phyloP scores from a whole-genome alignment of 2,888 invertebrate species.

The Hyposoter dolosus region DNA sequence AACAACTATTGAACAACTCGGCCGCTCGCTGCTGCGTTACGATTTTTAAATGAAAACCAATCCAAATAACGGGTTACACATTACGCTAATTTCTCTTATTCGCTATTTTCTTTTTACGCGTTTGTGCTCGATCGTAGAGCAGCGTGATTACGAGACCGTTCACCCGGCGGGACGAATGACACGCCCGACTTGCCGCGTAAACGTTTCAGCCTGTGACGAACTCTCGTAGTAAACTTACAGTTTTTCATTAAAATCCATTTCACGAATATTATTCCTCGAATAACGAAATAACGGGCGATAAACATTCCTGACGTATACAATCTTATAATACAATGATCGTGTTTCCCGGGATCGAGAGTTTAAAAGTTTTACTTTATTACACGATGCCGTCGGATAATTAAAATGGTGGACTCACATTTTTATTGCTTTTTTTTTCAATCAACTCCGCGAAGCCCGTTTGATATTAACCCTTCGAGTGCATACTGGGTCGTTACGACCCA shows the following conservation, averaged over 20 bases:
- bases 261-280: neutral
- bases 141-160: slow-evolving; percentile 56
- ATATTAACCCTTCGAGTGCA: neutral
- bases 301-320: neutral
- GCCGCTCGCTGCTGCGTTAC: neutral
- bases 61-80: neutral
- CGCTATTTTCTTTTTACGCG: neutral
- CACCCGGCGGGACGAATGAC: slow-evolving; percentile 59
- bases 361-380: neutral
- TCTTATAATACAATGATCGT: neutral
- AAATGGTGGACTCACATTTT: neutral
- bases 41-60: neutral
- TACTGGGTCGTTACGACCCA: neutral
- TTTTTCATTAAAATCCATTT: slow-evolving; percentile 5
- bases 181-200: slow-evolving; percentile 48
- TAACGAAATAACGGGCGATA: neutral
- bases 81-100: slow-evolving; percentile 28
- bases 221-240: slow-evolving; percentile 17
- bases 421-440: neutral
- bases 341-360: neutral
- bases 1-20: neutral
- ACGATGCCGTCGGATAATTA: neutral
- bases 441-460: neutral
- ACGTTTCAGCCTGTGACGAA: slow-evolving; percentile 16
- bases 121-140: slow-evolving; percentile 27